These are phyloP conservation scores for Elegia similella DNA, from an alignment of 2,888 invertebrate genomes.

Conservation along the genomic window DNA sequence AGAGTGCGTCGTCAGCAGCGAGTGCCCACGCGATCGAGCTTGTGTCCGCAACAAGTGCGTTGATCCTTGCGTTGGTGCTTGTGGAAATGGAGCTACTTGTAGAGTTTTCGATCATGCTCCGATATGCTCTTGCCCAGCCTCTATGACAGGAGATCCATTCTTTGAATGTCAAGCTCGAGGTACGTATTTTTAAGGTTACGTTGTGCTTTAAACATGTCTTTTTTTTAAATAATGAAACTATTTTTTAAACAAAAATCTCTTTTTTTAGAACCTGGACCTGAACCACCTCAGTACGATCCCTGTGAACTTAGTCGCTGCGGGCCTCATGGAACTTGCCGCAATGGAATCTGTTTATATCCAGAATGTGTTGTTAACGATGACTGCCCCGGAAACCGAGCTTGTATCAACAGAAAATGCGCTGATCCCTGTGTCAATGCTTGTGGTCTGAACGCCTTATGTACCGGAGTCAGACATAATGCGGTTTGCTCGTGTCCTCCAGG, in stretches of 20 bases:
- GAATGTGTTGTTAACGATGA: conserved; percentile 94
- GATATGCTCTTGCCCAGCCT: conserved; percentile 89
- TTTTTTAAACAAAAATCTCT: conserved; percentile 4
- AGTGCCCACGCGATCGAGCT: conserved; percentile 88
- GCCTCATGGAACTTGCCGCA: conserved; percentile 85
- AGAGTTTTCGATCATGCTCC: conserved; percentile 80
- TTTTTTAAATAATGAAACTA: not conserved
- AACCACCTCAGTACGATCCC: conserved; percentile 72
- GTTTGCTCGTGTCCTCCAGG: conserved; percentile 91
- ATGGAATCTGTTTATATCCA: conserved; percentile 87
- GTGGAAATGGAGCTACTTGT: conserved; percentile 89
- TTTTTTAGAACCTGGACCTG: conserved; percentile 48
- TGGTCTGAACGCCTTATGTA: conserved; percentile 92
- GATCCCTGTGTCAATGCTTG: conserved; percentile 92
- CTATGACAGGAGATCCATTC: conserved; percentile 90
- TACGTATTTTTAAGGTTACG: conserved; percentile 23
- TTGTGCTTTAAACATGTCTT: not conserved
- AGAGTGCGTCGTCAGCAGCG: conserved; percentile 91
- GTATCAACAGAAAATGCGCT: conserved; percentile 90
- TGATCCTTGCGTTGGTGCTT: conserved; percentile 91
- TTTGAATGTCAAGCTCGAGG: conserved; percentile 80
- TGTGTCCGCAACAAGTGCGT: conserved; percentile 90
- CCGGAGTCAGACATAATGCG: conserved; percentile 86
- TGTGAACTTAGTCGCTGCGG: conserved; percentile 88
- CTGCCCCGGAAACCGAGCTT: conserved; percentile 90